phyloP scores from a whole-genome alignment of 2,888 invertebrate species.

The Ommatoiulus sabulosus region DNA sequence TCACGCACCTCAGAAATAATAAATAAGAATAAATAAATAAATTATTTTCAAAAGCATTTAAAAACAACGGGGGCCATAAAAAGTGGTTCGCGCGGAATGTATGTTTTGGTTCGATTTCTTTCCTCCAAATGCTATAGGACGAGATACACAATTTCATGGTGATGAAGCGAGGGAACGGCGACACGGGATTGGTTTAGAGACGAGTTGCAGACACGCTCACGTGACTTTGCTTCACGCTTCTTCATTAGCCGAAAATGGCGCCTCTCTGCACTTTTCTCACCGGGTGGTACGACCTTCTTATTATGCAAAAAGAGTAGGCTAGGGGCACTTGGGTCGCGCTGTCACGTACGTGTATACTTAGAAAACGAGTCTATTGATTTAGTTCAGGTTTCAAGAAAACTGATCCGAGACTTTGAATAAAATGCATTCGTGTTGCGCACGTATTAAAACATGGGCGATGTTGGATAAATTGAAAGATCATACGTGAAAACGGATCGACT shows the following conservation, averaged over 20 bases:
- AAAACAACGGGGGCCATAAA: background rate
- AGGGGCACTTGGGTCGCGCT: background rate
- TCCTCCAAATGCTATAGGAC: constrained; percentile 22
- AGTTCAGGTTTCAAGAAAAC: no score
- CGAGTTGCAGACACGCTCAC: background rate
- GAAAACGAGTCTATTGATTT: no score
- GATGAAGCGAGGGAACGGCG: background rate
- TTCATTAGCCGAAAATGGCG: background rate
- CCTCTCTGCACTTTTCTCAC: background rate
- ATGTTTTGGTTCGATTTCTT: background rate
- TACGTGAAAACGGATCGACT: no score
- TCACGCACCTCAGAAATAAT: constrained; percentile 1
- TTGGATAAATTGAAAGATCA: no score
- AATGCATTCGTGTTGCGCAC: no score
- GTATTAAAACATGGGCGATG: background rate
- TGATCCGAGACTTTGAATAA: no score
- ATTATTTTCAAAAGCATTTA: constrained; percentile 13
- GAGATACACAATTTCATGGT: constrained; percentile 31
- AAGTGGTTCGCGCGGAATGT: constrained; percentile 15
- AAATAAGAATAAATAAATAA: constrained; percentile 33
- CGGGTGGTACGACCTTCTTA: background rate
- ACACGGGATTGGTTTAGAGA: background rate
- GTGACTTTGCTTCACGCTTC: background rate
- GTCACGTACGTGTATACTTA: background rate
- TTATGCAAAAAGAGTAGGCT: background rate